These are phyloP conservation scores for Cochlearius cochlearius DNA, from an alignment of 2,113 vertebrate genomes.

Conservation along the genomic window DNA sequence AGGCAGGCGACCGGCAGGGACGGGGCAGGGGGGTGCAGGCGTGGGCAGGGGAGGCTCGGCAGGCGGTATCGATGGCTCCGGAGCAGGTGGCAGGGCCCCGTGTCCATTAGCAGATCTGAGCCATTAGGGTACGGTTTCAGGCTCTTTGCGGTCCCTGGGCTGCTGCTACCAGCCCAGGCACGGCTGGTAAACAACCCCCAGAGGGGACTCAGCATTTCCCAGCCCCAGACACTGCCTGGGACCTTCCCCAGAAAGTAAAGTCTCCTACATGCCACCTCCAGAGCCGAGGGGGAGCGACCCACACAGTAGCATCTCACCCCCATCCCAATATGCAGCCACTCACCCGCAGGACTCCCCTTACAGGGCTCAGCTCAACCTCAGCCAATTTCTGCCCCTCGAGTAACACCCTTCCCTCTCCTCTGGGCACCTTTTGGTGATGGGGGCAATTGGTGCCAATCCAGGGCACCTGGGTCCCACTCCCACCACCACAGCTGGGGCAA, in stretches of 20 bases:
- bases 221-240: background rate
- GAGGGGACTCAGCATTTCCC: background rate
- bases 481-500: accelerated
- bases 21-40: accelerated
- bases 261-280: background rate
- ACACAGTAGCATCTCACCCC: background rate
- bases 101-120: constrained; percentile 43
- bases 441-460: background rate
- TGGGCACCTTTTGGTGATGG: background rate
- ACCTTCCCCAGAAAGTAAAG: background rate
- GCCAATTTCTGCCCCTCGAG: background rate
- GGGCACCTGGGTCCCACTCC: background rate
- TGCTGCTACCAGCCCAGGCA: background rate
- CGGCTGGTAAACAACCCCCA: background rate
- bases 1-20: background rate
- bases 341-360: accelerated
- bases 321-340: accelerated
- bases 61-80: background rate
- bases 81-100: background rate
- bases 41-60: background rate
- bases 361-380: background rate
- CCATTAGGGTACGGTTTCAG: constrained; percentile 55
- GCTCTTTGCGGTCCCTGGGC: background rate
- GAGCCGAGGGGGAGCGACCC: accelerated
- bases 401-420: background rate